phyloP scores from a whole-genome alignment of 2,113 vertebrate genomes.

The Corydoras sp. region DNA sequence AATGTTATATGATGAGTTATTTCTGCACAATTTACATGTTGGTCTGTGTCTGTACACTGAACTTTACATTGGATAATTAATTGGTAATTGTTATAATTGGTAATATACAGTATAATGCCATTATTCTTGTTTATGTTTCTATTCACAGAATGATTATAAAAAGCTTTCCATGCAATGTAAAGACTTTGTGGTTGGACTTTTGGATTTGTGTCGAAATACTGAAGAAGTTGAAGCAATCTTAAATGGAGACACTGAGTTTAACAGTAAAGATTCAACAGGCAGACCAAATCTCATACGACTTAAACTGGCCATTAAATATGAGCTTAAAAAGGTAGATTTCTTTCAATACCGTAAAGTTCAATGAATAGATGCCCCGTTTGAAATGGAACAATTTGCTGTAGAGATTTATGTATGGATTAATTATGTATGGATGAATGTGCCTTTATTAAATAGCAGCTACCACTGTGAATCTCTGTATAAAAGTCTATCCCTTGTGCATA shows the following conservation, averaged over 20 bases:
- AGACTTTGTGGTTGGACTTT: slow-evolving; percentile 91
- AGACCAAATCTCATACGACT: slow-evolving; percentile 83
- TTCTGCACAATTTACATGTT: too few relatives aligned
- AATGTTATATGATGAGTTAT: too few relatives aligned
- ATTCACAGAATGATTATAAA: slow-evolving; percentile 86
- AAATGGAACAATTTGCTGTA: too few relatives aligned
- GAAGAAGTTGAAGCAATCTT: slow-evolving; percentile 92
- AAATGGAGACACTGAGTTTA: slow-evolving; percentile 76
- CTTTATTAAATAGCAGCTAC: background rate
- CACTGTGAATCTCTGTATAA: background rate
- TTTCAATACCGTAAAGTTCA: background rate
- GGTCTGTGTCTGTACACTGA: too few relatives aligned
- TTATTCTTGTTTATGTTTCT: slow-evolving; percentile 22
- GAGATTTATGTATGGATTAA: too few relatives aligned
- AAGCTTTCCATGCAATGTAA: slow-evolving; percentile 94
- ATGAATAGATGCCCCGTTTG: too few relatives aligned
- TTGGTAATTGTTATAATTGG: too few relatives aligned
- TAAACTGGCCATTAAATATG: slow-evolving; percentile 94
- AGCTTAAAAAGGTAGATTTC: slow-evolving; percentile 87
- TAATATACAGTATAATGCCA: background rate
- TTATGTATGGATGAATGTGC: background rate
- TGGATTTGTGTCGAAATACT: slow-evolving; percentile 91
- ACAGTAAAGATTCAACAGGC: slow-evolving; percentile 49
- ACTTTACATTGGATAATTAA: too few relatives aligned
- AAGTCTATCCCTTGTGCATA: slow-evolving; percentile 5